A percentile compares a stretch with the other conserved stretches of the same genome.
phyloP scores from a whole-genome alignment of 92 coral and sea anemone genomes.

The Epizoanthus ramosus region DNA sequence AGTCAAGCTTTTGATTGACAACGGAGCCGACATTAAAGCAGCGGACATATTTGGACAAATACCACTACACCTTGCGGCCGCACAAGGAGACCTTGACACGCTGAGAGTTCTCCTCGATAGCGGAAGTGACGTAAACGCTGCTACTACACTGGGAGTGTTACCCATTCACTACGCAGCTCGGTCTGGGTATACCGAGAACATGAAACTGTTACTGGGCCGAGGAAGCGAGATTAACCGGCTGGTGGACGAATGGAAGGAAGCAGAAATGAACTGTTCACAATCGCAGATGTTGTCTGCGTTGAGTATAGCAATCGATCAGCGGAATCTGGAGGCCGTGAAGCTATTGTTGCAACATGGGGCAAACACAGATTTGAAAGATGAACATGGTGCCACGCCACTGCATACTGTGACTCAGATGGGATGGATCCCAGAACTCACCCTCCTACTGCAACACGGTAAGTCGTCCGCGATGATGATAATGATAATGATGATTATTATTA shows the following conservation, averaged over 20 bases:
- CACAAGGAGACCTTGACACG: constrained; percentile 9
- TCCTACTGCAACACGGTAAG: constrained; percentile 32
- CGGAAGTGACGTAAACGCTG: constrained; percentile 13
- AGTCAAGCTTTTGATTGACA: constrained; percentile 25
- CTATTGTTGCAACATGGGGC: constrained; percentile 28
- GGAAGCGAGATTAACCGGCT: constrained; percentile 20
- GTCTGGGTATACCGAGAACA: not conserved
- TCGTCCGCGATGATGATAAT: not conserved
- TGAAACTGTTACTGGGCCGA: constrained; percentile 17
- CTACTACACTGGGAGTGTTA: constrained; percentile 7
- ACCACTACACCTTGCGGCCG: constrained; percentile 16
- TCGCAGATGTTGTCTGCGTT: constrained; percentile 29
- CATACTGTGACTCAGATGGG: constrained; percentile 17
- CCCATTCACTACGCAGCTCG: constrained; percentile 34
- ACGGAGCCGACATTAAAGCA: constrained; percentile 15
- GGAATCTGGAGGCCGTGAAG: constrained; percentile 28
- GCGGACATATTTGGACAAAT: constrained; percentile 22
- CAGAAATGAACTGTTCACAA: not conserved
- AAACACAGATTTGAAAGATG: not conserved
- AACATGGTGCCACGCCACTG: constrained; percentile 3
- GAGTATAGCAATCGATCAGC: constrained; percentile 29
- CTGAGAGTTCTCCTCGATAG: constrained; percentile 21
- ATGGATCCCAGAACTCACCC: not conserved
- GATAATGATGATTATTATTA: too few relatives aligned
- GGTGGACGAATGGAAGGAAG: constrained; percentile 15